phyloP scores from a whole-genome alignment of 2,888 invertebrate species.

The Camponotus fellah region DNA sequence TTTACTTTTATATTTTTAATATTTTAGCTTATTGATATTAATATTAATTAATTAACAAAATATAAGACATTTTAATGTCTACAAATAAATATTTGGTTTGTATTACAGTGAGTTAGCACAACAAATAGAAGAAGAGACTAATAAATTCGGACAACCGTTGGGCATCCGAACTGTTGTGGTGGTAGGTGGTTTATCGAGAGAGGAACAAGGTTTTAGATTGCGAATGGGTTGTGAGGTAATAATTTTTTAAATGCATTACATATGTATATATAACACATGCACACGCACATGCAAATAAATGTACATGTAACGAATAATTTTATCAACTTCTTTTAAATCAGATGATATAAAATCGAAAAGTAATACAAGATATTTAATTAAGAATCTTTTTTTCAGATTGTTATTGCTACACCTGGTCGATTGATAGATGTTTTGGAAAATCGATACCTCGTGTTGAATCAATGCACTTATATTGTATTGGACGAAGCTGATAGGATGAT shows the following conservation, averaged over 20 bases:
- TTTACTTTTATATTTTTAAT: conserved; percentile 1
- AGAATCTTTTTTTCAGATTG: conserved; percentile 89
- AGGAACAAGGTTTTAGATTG: conserved; percentile 99
- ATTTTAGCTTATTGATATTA: conserved; percentile 1
- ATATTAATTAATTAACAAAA: neutral
- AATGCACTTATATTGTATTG: conserved; percentile 99
- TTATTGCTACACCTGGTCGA: conserved; percentile 99
- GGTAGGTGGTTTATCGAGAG: conserved; percentile 98
- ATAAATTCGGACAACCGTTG: conserved; percentile 97
- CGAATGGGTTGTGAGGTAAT: conserved; percentile 97
- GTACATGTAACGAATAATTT: neutral
- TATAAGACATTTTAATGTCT: conserved; percentile 1
- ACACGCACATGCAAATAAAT: no score
- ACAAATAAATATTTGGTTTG: conserved; percentile 11
- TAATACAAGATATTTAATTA: conserved; percentile 3
- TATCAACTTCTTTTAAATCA: neutral
- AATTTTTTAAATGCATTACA: neutral
- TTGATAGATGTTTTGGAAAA: conserved; percentile 99
- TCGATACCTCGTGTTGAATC: conserved; percentile 97
- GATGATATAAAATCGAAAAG: neutral
- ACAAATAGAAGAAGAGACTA: conserved; percentile 99
- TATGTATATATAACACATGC: neutral
- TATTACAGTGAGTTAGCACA: conserved; percentile 96
- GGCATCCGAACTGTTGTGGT: conserved; percentile 98
- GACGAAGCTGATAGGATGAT: conserved; percentile 99